Percentiles rank a stretch among this genome's conserved stretches.
phyloP scores from a whole-genome alignment of 2,797 vertebrate genomes.

The Chiloscyllium punctatum region DNA sequence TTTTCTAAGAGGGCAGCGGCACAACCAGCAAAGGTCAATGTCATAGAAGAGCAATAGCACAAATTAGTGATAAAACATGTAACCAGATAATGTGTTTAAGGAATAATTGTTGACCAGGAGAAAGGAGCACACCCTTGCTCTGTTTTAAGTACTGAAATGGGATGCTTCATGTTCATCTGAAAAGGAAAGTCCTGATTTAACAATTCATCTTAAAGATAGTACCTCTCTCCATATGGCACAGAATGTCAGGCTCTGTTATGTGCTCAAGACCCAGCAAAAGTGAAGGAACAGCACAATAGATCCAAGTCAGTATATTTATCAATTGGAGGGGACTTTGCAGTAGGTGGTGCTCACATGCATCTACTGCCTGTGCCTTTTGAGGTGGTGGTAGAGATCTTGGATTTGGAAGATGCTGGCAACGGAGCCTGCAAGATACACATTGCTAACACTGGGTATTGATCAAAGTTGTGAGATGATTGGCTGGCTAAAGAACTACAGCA shows the following conservation, averaged over 20 bases:
- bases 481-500: no score
- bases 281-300: no score
- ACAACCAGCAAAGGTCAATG: not conserved
- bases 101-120: not conserved
- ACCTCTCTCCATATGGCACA: not conserved
- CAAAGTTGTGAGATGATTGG: no score
- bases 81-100: not conserved
- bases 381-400: no score
- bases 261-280: not conserved
- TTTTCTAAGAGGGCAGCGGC: not conserved
- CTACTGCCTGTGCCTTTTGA: no score
- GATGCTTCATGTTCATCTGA: not conserved
- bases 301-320: no score
- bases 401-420: no score
- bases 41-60: not conserved
- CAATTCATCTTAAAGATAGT: not conserved
- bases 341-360: no score
- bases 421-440: no score
- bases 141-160: not conserved
- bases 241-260: not conserved
- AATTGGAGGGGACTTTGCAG: no score
- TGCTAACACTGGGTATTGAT: no score
- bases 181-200: not conserved
- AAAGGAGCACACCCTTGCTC: not conserved
- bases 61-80: not conserved